Evolutionary conservation across 2,888 invertebrate genomes (phyloP).

Genomic region (Euplagia quadripunctaria): DNA sequence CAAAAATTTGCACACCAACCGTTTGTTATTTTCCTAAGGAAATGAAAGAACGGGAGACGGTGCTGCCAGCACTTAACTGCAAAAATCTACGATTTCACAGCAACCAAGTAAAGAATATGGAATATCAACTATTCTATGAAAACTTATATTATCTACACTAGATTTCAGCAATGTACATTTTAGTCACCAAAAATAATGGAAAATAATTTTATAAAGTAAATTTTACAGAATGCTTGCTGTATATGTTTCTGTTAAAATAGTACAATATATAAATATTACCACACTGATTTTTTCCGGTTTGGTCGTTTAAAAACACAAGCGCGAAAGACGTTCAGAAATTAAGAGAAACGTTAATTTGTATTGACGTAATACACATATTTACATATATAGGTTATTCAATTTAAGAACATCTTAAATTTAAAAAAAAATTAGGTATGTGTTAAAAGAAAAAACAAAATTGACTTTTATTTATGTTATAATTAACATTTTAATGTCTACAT

Average conservation of each 20-base stretch:
- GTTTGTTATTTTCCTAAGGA: constrained; percentile 73
- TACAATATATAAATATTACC: neutral
- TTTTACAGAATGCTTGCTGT: neutral
- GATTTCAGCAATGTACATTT: neutral
- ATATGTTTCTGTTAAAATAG: neutral
- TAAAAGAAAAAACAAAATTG: neutral
- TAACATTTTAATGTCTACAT: neutral
- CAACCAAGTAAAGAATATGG: neutral
- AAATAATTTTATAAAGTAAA: neutral
- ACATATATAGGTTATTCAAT: no score
- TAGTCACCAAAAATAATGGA: neutral
- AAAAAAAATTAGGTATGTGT: neutral
- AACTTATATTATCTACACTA: no score
- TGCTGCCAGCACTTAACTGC: constrained; percentile 62
- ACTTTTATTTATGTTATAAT: neutral
- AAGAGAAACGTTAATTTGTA: no score
- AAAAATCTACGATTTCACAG: constrained; percentile 5
- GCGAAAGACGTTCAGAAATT: no score
- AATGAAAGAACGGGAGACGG: constrained; percentile 73
- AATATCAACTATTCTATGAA: neutral
- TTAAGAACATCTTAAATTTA: no score
- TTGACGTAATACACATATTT: no score
- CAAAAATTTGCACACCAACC: constrained; percentile 74
- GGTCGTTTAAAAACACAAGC: constrained; percentile 1
- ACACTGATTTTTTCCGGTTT: neutral